Percentiles rank a stretch among this genome's conserved stretches.
Evolutionary conservation across 2,888 invertebrate genomes (phyloP).

Genomic region (Candidula unifasciata): DNA sequence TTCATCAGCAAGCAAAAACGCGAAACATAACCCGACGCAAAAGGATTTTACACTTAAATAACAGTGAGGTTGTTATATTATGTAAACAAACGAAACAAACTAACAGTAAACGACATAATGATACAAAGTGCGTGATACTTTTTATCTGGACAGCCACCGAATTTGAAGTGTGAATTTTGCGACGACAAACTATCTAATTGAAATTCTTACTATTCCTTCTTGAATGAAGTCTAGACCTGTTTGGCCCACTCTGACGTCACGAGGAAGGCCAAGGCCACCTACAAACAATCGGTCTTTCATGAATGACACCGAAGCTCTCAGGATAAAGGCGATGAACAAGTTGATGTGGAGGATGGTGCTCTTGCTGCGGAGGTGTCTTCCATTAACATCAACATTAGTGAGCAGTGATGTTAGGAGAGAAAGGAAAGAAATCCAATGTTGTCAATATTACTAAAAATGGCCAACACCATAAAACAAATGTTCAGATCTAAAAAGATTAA

Average conservation of each 20-base stretch:
- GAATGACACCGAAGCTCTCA: constrained; percentile 82
- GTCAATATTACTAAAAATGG: no score
- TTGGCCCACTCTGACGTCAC: constrained; percentile 57
- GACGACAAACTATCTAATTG: neutral
- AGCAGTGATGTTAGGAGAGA: neutral
- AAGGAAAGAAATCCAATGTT: neutral
- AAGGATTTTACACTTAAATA: no score
- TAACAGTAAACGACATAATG: no score
- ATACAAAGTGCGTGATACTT: no score
- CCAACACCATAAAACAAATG: no score
- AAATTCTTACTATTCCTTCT: constrained; percentile 31
- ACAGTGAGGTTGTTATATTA: no score
- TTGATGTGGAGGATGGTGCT: constrained; percentile 85
- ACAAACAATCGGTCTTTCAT: constrained; percentile 82
- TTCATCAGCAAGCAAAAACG: no score
- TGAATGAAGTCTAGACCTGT: constrained; percentile 25
- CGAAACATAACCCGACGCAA: no score
- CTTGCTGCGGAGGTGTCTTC: constrained; percentile 83
- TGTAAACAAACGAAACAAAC: no score
- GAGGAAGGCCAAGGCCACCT: constrained; percentile 59
- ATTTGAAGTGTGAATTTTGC: no score
- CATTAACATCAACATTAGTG: neutral
- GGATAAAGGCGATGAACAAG: constrained; percentile 84
- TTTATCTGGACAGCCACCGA: no score
- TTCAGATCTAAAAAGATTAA: no score